Evolutionary conservation across 2,888 invertebrate species (phyloP).

Genomic region (Mythimna albipuncta): DNA sequence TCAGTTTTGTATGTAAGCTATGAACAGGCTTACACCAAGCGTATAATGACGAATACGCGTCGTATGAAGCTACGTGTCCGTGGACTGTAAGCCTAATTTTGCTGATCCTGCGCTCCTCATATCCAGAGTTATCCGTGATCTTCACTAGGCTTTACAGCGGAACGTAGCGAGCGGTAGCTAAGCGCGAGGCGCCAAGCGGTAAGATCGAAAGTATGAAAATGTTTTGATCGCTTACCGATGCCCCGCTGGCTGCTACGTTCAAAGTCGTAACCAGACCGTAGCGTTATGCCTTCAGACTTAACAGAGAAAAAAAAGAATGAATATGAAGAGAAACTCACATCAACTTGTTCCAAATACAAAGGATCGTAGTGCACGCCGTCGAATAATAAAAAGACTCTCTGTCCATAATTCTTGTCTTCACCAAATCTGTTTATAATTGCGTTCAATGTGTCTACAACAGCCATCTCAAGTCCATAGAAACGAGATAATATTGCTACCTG

Average conservation of each 20-base stretch:
- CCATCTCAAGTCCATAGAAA: conserved; percentile 97
- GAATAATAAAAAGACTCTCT: conserved; percentile 96
- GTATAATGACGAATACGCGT: too few relatives aligned
- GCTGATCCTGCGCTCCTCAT: background rate
- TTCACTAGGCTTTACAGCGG: background rate
- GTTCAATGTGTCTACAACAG: conserved; percentile 97
- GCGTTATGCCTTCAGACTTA: too few relatives aligned
- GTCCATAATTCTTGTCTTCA: conserved; percentile 96
- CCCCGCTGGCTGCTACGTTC: too few relatives aligned
- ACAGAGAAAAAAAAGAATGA: background rate
- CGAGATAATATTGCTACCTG: conserved; percentile 95
- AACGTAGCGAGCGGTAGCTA: too few relatives aligned
- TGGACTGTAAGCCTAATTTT: background rate
- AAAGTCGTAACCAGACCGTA: too few relatives aligned
- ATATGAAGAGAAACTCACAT: conserved; percentile 90
- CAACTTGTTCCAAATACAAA: conserved; percentile 95
- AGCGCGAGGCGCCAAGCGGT: too few relatives aligned
- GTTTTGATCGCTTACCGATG: too few relatives aligned
- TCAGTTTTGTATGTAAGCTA: too few relatives aligned
- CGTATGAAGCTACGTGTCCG: too few relatives aligned
- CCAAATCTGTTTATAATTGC: conserved; percentile 98
- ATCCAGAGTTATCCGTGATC: background rate
- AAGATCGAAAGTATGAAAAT: too few relatives aligned
- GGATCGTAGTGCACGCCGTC: conserved; percentile 99
- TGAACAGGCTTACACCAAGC: too few relatives aligned